Base-by-base conservation (phyloP, 2,888 invertebrate genomes). In the Ectemnius cavifrons region DNA sequence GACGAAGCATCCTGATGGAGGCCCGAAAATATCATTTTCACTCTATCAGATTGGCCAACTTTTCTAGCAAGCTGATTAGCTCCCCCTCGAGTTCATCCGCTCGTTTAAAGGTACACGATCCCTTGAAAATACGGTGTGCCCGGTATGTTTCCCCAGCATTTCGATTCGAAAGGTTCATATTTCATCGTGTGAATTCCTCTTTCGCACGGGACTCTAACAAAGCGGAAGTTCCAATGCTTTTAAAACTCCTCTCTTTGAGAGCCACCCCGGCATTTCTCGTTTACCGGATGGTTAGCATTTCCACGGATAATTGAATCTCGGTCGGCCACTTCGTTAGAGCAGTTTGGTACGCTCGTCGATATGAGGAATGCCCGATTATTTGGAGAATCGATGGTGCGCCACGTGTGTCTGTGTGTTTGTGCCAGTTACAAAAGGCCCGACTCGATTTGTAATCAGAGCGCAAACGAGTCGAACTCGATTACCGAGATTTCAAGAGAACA, bases 251-350 rank as follows among this genome's bases (percentile, higher is more conserved):
- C 37, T 11, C 37, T 37, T 37, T 37, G 37, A 8, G 58, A 23
- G 14, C 1, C 13, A 8, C 11, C 23, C 8, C 4, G 58, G 49
- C 64, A 11, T 27, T 18, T 18, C 65, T 62, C n/a, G 45, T 20
- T 47, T 67, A 27, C 60, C 63, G 69, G 14, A 1, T 14, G 52
- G 69, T 76, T 76, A 70, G 49, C 57, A 20, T 66, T 64, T 69
- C 63, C 59, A 59, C 18, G 20, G 28, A 13, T 20, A 63, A 63
- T 45, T 28, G n/a, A 47, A 67, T 76, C 73, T 67, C 69, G 73
- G 56, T 23, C 65, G 59, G 65, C 60, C 52, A 65, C 47, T 47
- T 61, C 62, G 67, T 69, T 63, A 57, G 27, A n/a, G 0, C 37
- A 2, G 16, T 23, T 37, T 52, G 46, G 57, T 63, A 56, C 60